Percentiles rank a stretch among this genome's conserved stretches.
Conservation (phyloP, 2,888 invertebrate species). For the Lasioglossum vierecki region DNA sequence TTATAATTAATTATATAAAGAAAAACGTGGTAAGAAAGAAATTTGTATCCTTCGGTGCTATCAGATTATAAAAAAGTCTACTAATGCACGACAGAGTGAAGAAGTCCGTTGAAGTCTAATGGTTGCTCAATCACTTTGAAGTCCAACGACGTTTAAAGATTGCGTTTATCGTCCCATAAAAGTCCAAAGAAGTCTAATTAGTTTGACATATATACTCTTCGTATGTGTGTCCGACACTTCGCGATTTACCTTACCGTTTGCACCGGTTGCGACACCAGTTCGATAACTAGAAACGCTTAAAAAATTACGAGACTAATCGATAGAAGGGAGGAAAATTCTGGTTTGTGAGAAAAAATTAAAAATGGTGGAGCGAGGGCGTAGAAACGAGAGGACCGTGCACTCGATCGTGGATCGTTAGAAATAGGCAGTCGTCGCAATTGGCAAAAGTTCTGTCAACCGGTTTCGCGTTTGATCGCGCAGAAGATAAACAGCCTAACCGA, state of each 20-base stretch:
- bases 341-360: neutral
- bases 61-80: neutral
- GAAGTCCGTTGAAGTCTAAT: neutral
- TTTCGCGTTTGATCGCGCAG: neutral
- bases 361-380: neutral
- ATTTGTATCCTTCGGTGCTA: too few species aligned
- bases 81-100: neutral
- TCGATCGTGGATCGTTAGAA: neutral
- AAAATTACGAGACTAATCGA: neutral
- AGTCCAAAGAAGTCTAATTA: neutral
- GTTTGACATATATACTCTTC: neutral
- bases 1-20: too few species aligned
- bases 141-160: neutral
- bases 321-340: neutral
- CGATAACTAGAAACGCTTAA: neutral
- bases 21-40: too few species aligned
- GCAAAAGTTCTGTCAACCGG: neutral
- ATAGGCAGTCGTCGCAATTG: neutral
- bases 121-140: neutral
- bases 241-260: neutral
- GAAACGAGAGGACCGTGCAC: neutral
- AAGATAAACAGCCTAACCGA: neutral
- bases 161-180: neutral
- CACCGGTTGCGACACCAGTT: neutral
- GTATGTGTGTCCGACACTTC: neutral